Base-by-base conservation (phyloP, 64 coral and sea anemone genomes). In the Stylophora pistillata region DNA sequence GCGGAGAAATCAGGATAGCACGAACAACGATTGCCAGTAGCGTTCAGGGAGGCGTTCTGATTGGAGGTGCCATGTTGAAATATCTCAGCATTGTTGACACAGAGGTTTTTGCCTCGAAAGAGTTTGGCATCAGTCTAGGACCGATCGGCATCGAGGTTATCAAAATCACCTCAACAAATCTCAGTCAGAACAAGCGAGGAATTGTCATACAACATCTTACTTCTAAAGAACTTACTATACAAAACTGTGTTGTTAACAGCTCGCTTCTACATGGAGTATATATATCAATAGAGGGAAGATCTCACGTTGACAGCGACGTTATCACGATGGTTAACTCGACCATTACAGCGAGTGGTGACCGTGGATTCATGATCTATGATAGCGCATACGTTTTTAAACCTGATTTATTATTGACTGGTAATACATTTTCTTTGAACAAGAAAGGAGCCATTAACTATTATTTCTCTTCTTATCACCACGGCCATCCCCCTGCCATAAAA, bases 291-390 rank as follows among this genome's bases (percentile, higher is more conserved):
- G 37, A 41, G 37, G 37, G 37, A 41, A 41, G 37, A 41, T 41
- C 37, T 76, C 32, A 70, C 26, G 56, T 41, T 5, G 78, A 69
- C 3, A 74, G 34, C 10, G 56, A 30, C 30, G 5, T 32, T 58
- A 59, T 94, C 2, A 55, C 52, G 20, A 94, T 94, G 27, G 10
- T 78, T 12, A 90, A 94, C 56, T 90, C 88, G 20, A 94, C 57
- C 10, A 56, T 94, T 26, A 78, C 74, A 30, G 21, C 64, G 55
- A 90, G 83, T 58, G 88, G 66, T 32, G 60, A 86, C 23, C 59
- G 31, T 16, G 88, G 78, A 27, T 9, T 94, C 4, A 15, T 18
- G 33, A 78, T 90, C 17, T 14, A 78, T 53, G 87, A 88, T 14
- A 4, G 30, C 13, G 58, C 81, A 61, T 53, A 29, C 20, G 16